Conservation (phyloP, 2,888 invertebrate genomes). For the Automeris io region DNA sequence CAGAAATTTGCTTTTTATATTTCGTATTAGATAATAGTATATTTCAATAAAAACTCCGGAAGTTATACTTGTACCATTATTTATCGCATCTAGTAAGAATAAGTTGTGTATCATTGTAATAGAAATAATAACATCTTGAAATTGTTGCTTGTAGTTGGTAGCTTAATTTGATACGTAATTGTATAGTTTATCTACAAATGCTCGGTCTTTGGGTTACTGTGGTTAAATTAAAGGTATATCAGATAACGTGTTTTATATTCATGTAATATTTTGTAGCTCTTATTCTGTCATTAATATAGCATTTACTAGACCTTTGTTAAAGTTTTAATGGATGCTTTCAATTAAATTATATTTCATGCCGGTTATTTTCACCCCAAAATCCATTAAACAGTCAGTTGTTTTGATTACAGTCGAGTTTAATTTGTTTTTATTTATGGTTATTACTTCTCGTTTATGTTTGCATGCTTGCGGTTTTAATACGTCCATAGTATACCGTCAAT, state of each 20-base stretch:
- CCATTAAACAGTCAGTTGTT: background rate
- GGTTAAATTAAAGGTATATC: slow-evolving; percentile 33
- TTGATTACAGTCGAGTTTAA: slow-evolving; percentile 12
- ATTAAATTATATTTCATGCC: slow-evolving; percentile 3
- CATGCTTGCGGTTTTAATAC: too few species aligned
- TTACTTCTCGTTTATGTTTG: background rate
- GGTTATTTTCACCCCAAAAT: background rate
- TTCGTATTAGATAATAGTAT: too few species aligned
- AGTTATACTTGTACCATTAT: background rate
- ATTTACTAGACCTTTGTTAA: slow-evolving; percentile 5
- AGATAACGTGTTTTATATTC: slow-evolving; percentile 16
- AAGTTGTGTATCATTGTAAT: slow-evolving; percentile 13
- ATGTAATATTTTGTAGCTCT: slow-evolving; percentile 26
- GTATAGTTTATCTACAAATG: slow-evolving; percentile 53
- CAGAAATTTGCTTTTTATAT: too few species aligned
- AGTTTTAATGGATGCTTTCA: slow-evolving; percentile 14
- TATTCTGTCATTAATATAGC: slow-evolving; percentile 14
- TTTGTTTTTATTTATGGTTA: slow-evolving; percentile 9
- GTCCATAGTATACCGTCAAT: too few species aligned
- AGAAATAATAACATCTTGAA: slow-evolving; percentile 37
- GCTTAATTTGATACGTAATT: slow-evolving; percentile 53
- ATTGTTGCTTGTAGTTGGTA: slow-evolving; percentile 50
- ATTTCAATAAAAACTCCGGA: too few species aligned
- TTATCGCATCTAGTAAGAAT: slow-evolving; percentile 3
- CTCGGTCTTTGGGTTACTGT: slow-evolving; percentile 36